Conservation (phyloP, 2,113 vertebrate species). For the Passer domesticus region DNA sequence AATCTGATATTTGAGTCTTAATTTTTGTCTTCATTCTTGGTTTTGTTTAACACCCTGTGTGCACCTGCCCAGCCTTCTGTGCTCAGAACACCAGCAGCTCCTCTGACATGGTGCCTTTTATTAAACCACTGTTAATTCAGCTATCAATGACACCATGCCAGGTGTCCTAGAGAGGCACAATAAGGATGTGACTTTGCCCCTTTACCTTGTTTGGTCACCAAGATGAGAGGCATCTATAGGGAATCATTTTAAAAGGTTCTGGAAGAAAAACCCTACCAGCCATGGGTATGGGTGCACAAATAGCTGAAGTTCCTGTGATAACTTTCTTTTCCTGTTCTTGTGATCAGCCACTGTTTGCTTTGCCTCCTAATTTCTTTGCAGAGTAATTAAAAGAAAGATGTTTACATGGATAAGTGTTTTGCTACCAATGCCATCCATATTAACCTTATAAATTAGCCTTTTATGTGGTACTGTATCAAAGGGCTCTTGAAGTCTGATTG, state of each 20-base stretch:
- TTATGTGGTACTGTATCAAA: conserved; percentile 63
- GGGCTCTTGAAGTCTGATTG: conserved; percentile 54
- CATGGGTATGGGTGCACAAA: background rate
- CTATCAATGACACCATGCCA: accelerated
- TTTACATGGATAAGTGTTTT: conserved; percentile 56
- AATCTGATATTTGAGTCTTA: background rate
- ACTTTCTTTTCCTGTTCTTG: background rate
- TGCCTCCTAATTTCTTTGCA: background rate
- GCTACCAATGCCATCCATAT: background rate
- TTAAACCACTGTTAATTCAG: background rate
- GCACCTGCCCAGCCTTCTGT: background rate
- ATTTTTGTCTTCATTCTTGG: background rate
- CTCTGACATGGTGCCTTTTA: accelerated
- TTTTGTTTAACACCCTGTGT: background rate
- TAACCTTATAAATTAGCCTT: conserved; percentile 68
- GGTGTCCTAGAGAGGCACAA: background rate
- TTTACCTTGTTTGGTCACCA: background rate
- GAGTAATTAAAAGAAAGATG: conserved; percentile 20
- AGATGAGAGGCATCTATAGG: background rate
- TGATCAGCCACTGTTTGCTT: background rate
- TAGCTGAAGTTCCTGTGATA: background rate
- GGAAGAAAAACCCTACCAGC: background rate
- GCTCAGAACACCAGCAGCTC: background rate
- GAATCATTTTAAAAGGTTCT: background rate
- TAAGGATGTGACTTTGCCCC: background rate